Evolutionary conservation across 2,888 invertebrate genomes (phyloP).

Genomic region (Scaptomyza flava): DNA sequence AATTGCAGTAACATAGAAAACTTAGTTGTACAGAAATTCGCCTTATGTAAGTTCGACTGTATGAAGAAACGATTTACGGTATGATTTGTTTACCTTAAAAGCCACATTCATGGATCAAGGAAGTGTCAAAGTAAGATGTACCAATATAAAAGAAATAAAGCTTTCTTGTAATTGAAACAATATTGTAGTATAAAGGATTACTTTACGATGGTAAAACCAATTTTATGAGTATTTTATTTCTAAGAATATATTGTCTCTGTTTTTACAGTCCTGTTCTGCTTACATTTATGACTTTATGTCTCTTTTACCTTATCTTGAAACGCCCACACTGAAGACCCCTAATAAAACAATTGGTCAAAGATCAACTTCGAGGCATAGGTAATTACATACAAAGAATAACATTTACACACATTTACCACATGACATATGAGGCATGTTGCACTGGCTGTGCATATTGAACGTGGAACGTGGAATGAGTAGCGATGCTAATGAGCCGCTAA

Average conservation of each 20-base stretch:
- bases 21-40: no score
- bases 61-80: no score
- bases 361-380: slow-evolving; percentile 34
- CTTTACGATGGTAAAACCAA: background rate
- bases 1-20: no score
- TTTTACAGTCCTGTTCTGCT: slow-evolving; percentile 2
- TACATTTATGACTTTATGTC: slow-evolving; percentile 25
- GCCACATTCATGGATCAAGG: no score
- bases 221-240: background rate
- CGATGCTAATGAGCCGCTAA: slow-evolving; percentile 78
- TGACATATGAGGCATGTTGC: slow-evolving; percentile 17
- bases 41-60: no score
- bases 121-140: no score
- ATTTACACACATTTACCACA: slow-evolving; percentile 15
- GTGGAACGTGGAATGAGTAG: slow-evolving; percentile 27
- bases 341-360: slow-evolving; percentile 60
- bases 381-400: slow-evolving; percentile 25
- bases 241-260: slow-evolving; percentile 2
- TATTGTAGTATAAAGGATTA: background rate
- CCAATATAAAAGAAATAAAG: no score
- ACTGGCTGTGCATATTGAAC: slow-evolving; percentile 1
- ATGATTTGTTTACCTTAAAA: no score
- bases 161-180: no score
- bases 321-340: slow-evolving; percentile 54
- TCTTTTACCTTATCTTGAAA: slow-evolving; percentile 27